Base-by-base conservation (phyloP, 2,888 invertebrate genomes). In the Philaethria dido region DNA sequence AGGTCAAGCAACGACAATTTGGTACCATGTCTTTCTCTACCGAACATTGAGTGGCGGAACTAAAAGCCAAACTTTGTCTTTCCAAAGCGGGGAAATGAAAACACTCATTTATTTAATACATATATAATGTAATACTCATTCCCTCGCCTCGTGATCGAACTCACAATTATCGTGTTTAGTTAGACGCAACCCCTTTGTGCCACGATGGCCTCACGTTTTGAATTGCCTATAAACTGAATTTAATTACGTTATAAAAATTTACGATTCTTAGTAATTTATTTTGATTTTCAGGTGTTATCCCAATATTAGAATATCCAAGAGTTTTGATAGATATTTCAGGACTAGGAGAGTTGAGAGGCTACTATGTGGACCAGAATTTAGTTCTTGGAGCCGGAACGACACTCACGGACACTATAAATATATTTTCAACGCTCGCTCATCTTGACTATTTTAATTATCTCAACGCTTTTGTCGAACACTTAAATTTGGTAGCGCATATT, bases 401-500 rank as follows among this genome's bases (percentile, higher is more conserved):
- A 0, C 75, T 95, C 6, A 91, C 92, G 0, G 89, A 93, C 54
- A 78, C 93, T 1, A 87, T 94, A 74, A 85, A 92, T 0, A 76
- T 93, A 14, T 90, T 94, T 50, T 72, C 82, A n/a, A 75, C 75
- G 11, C 66, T 85, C 4, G 75, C 85, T 0, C 48, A 72, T n/a
- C 70, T 71, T 13, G 78, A 83, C 0, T 88, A 93, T 18, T 96
- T 95, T 78, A 81, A 84, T 3, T 95, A 96, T 81, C 83, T 95
- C 57, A 80, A 83, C 1, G 87, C 89, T 55, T 79, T 96, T 68
- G 93, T 92, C 18, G 85, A 93, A 42, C 96, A 96, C 77, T 84
- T 96, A 20, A 92, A 94, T 73, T 79, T 95, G 66, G 93, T 96
- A 2, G 96, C 96, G 2, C 95, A 94, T 80, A 93, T 94, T 50